Conservation (phyloP, 2,113 vertebrate genomes). For the Chrysochloris asiatica region DNA sequence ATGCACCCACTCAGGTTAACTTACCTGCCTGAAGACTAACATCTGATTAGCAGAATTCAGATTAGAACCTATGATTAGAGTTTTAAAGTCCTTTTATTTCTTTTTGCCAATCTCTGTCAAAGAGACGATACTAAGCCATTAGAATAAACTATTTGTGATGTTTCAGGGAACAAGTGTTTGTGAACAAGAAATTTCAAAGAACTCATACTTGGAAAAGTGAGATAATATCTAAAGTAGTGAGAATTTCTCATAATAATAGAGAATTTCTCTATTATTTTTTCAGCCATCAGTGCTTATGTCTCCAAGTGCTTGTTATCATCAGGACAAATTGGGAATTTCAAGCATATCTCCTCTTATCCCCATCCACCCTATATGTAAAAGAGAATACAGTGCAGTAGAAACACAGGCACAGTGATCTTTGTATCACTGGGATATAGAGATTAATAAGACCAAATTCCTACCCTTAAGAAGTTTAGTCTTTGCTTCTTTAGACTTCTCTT, state of each 20-base stretch:
- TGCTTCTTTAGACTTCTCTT: background rate
- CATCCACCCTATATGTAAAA: background rate
- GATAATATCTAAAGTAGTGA: conserved; percentile 12
- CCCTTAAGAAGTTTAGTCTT: conserved; percentile 4
- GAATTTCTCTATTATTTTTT: background rate
- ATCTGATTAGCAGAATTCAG: background rate
- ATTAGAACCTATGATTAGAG: background rate
- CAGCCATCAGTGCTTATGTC: background rate
- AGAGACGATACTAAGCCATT: background rate
- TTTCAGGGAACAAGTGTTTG: background rate
- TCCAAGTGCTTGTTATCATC: background rate
- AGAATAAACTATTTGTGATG: background rate
- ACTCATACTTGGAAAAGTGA: conserved; percentile 18
- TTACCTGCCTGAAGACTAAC: background rate
- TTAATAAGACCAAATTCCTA: background rate
- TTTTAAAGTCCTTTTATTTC: background rate
- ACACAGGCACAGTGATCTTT: background rate
- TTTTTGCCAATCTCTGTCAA: conserved; percentile 30
- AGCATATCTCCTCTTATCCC: background rate
- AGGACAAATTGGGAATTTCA: background rate
- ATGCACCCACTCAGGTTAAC: background rate
- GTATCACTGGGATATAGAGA: background rate
- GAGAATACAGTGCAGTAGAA: background rate
- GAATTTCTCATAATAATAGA: conserved; percentile 42
- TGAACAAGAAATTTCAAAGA: conserved; percentile 13